A percentile compares a stretch with the other conserved stretches of the same genome.
Evolutionary conservation across 2,113 vertebrate genomes (phyloP).

Genomic region (Pluvialis apricaria): DNA sequence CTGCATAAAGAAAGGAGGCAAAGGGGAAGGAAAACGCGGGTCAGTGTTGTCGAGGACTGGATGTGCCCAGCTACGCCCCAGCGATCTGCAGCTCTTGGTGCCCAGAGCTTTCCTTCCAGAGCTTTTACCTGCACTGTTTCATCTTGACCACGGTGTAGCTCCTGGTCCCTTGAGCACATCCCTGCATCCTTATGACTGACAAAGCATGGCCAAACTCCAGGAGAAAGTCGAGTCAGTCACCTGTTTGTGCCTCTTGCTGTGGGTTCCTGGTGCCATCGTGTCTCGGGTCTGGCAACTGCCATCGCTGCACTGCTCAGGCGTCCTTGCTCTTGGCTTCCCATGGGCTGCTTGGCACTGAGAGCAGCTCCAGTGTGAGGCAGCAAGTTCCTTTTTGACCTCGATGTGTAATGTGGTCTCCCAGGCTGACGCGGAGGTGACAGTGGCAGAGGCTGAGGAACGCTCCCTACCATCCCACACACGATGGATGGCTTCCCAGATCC

Average conservation of each 20-base stretch:
- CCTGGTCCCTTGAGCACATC: neutral
- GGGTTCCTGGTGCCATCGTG: accelerated
- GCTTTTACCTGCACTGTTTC: neutral
- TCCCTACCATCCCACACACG: neutral
- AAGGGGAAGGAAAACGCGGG: neutral
- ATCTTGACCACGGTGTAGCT: neutral
- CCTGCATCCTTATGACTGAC: accelerated
- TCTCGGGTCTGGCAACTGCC: neutral
- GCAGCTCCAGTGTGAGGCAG: neutral
- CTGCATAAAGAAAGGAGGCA: neutral
- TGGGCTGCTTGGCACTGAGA: neutral
- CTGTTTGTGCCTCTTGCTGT: neutral
- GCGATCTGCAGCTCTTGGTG: neutral
- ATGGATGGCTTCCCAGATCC: neutral
- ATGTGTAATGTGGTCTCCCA: accelerated
- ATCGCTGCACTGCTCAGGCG: accelerated
- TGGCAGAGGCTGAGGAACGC: neutral
- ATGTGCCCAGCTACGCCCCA: neutral
- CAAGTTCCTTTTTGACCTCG: neutral
- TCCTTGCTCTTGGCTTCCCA: neutral
- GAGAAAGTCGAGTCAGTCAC: accelerated
- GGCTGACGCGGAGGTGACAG: neutral
- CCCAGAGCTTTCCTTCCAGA: neutral
- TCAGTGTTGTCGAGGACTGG: neutral
- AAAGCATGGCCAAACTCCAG: neutral